Percentiles rank a stretch among this genome's conserved stretches.
Evolutionary conservation across 2,113 vertebrate genomes (phyloP).

Genomic region (Silurus meridionalis): DNA sequence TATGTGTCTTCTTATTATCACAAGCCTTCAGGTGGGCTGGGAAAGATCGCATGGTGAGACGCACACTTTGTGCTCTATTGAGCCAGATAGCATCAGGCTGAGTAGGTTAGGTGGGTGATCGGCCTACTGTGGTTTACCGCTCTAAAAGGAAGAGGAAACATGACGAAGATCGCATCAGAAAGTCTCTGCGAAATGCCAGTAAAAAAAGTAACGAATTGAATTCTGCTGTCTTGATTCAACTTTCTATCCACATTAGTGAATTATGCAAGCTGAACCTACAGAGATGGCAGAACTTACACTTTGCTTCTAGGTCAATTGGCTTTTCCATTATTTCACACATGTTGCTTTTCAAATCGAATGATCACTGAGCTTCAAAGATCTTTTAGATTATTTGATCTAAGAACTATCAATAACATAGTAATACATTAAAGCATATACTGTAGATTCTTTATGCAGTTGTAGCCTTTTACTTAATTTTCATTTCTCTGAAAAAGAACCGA

Average conservation of each 20-base stretch:
- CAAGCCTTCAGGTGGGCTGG: conserved; percentile 9
- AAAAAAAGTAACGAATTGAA: neutral
- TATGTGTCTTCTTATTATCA: neutral
- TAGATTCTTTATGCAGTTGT: neutral
- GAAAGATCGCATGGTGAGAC: neutral
- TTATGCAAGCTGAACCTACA: neutral
- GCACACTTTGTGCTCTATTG: neutral
- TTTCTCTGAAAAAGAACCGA: neutral
- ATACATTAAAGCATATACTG: neutral
- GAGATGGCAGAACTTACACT: neutral
- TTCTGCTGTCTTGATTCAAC: neutral
- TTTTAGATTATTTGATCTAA: neutral
- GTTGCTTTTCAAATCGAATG: neutral
- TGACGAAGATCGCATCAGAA: neutral
- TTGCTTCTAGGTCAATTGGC: neutral
- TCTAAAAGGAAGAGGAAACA: conserved; percentile 10
- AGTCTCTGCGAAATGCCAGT: neutral
- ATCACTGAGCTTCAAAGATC: neutral
- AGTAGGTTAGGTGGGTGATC: neutral
- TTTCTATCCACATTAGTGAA: neutral
- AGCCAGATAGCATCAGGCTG: neutral
- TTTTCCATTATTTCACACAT: neutral
- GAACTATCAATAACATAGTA: neutral
- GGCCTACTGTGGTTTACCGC: conserved; percentile 32
- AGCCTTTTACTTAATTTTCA: neutral